A percentile compares a stretch with the other conserved stretches of the same genome.
phyloP scores from a whole-genome alignment of 2,113 vertebrate species.

The Melanocharis versteri region DNA sequence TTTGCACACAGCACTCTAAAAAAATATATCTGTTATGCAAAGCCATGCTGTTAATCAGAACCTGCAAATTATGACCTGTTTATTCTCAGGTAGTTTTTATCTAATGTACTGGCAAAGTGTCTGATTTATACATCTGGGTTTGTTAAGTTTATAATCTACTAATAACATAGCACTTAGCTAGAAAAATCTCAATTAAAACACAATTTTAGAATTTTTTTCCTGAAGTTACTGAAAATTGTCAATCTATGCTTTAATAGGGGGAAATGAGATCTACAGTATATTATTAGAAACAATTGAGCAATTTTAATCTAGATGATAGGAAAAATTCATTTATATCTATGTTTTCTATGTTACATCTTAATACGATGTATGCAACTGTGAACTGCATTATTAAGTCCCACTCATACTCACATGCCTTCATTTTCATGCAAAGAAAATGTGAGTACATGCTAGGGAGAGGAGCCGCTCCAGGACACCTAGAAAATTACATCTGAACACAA shows the following conservation, averaged over 20 bases:
- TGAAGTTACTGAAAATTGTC: not conserved
- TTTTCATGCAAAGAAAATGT: not conserved
- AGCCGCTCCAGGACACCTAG: not conserved
- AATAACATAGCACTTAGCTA: not conserved
- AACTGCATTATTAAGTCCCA: not conserved
- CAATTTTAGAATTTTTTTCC: not conserved
- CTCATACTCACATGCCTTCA: not conserved
- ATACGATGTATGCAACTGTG: not conserved
- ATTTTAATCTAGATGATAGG: not conserved
- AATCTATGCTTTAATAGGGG: not conserved
- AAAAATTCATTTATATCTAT: not conserved
- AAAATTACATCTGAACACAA: not conserved
- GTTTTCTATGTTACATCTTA: not conserved
- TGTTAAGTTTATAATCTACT: not conserved
- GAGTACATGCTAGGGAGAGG: fast-evolving
- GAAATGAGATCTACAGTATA: not conserved
- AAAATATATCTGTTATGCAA: not conserved
- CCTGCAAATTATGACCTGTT: not conserved
- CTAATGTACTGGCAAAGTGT: not conserved
- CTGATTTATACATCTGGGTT: not conserved
- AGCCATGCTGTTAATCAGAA: not conserved
- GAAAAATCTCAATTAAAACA: not conserved
- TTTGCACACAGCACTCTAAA: not conserved
- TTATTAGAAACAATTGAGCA: fast-evolving
- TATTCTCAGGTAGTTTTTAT: not conserved